Base-by-base conservation (phyloP, 2,797 vertebrate species). In the Centroberyx gerrardi region DNA sequence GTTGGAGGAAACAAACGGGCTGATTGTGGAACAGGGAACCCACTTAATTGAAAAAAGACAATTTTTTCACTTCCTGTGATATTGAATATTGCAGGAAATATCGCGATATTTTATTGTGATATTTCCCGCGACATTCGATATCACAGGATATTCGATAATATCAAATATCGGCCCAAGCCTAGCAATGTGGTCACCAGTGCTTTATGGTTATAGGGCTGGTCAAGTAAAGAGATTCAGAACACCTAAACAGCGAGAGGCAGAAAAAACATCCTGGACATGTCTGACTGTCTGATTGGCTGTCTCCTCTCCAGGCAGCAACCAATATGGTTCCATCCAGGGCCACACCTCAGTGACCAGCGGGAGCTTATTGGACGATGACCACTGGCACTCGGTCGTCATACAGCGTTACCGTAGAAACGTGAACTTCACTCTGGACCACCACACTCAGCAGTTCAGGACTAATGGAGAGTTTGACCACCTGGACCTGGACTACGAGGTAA, bases 381-480 rank as follows among this genome's bases (percentile, higher is more conserved):
- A 99, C 78, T 99, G 98, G 98, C 98, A 99, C 87, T 94, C 96
- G 0, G 95, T 99, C 12, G 62, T 94, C 66, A 95, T 99, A 1
- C 96, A 98, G 65, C 97, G 98, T 17, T 96, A 97, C 15, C 95
- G 97, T 0, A 96, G 98, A 7, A 97, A 96, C 53, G 94, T 99
- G 49, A 99, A 99, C 85, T 97, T 99, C 67, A 99, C 97, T 0
- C 91, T 99, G 62, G 97, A 99, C 92, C 95, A 96, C 46, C 96
- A 97, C 81, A 87, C 92, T 3, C 96, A 97, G 82, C 96, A 96
- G 65, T 98, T 99, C 91, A 96, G 97, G 86, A 98, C 97, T 68
- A 99, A 99, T 0, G 98, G 98, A 13, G 98, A 99, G 84, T 99
- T 99, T 75, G 97, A 98, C 90, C 97, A 99, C 71, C 88, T 99